Evolutionary conservation across 2,888 invertebrate species (phyloP).

Genomic region (Idaea straminata): DNA sequence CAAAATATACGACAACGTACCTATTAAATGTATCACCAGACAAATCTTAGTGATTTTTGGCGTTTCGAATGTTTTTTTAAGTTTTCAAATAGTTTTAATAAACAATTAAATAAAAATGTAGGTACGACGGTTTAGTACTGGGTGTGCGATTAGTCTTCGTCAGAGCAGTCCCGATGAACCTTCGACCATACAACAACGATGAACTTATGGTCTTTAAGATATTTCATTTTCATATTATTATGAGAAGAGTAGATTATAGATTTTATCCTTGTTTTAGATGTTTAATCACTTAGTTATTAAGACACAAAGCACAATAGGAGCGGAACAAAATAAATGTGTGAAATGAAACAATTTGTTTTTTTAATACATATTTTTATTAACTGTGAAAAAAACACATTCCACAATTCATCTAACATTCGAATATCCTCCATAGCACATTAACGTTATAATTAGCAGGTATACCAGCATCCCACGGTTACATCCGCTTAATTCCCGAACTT

Average conservation of each 20-base stretch:
- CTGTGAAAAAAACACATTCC: constrained; percentile 58
- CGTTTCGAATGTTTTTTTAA: too few species aligned
- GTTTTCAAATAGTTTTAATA: too few species aligned
- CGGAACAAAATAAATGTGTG: constrained; percentile 34
- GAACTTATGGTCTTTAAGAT: background rate
- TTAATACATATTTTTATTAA: constrained; percentile 67
- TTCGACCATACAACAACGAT: too few species aligned
- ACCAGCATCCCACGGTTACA: constrained; percentile 1
- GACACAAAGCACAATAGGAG: background rate
- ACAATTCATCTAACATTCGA: constrained; percentile 56
- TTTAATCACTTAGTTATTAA: background rate
- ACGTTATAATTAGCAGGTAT: constrained; percentile 25
- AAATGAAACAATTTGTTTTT: constrained; percentile 45
- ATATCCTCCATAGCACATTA: constrained; percentile 39
- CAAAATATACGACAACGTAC: too few species aligned
- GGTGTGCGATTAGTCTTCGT: background rate
- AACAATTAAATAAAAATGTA: too few species aligned
- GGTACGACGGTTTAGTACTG: background rate
- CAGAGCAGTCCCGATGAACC: background rate
- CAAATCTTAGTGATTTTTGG: too few species aligned
- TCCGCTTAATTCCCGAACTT: too few species aligned
- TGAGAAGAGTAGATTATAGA: background rate
- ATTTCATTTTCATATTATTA: background rate
- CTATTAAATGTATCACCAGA: too few species aligned
- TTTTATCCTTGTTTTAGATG: background rate